A percentile compares a stretch with the other conserved stretches of the same genome.
Evolutionary conservation across 2,113 vertebrate species (phyloP).

Genomic region (Hemibagrus wyckioides): DNA sequence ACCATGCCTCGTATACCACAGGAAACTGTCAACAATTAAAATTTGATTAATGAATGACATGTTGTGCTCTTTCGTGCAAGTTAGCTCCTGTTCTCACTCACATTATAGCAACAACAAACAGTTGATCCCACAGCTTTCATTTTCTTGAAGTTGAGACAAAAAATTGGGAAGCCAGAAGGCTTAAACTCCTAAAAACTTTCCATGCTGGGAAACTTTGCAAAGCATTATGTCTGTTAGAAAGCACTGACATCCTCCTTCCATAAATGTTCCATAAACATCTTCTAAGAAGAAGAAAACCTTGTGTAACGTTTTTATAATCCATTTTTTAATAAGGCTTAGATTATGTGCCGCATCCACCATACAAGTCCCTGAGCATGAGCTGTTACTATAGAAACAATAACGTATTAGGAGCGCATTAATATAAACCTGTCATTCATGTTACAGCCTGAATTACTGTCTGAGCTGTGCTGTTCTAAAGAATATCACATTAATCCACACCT

Average conservation of each 20-base stretch:
- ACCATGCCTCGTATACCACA: not conserved
- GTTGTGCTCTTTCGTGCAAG: not conserved
- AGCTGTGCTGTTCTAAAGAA: not conserved
- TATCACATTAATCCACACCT: not conserved
- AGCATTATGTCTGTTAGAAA: not conserved
- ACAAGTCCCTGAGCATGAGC: not conserved
- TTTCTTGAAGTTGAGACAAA: not conserved
- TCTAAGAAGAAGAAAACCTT: not conserved
- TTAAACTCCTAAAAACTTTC: not conserved
- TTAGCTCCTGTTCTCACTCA: not conserved
- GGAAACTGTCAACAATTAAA: not conserved
- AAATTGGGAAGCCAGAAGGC: not conserved
- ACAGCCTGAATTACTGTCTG: not conserved
- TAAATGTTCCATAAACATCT: not conserved
- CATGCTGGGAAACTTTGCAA: not conserved
- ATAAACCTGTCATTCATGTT: constrained; percentile 2
- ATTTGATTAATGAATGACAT: not conserved
- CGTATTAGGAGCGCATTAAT: not conserved
- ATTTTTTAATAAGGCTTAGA: not conserved
- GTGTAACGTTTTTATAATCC: not conserved
- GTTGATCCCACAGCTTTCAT: not conserved
- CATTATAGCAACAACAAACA: not conserved
- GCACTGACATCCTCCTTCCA: not conserved
- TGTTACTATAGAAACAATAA: constrained; percentile 20
- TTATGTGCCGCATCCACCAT: not conserved